These are phyloP conservation scores for Dugesia japonica DNA, from an alignment of 2,888 invertebrate species.

Conservation along the genomic window DNA sequence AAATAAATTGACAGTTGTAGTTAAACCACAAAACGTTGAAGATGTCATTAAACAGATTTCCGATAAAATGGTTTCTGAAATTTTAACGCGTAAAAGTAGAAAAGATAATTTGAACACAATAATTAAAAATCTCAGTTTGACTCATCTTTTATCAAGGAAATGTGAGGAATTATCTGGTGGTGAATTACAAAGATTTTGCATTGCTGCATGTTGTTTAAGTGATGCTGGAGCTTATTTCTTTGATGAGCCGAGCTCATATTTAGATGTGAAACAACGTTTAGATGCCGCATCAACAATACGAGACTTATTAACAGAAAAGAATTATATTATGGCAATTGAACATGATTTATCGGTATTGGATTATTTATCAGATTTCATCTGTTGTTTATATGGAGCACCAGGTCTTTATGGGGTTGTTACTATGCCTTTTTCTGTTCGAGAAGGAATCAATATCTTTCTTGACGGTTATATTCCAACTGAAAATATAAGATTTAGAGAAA, in stretches of 20 bases:
- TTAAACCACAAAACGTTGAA: constrained; percentile 98
- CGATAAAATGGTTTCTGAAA: constrained; percentile 28
- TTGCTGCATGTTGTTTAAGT: constrained; percentile 98
- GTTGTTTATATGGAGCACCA: too few species aligned
- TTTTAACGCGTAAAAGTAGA: constrained; percentile 63
- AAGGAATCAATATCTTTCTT: too few species aligned
- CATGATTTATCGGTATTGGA: too few species aligned
- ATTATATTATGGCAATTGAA: too few species aligned
- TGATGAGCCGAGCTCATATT: too few species aligned
- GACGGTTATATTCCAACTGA: constrained; percentile 98
- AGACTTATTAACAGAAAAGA: too few species aligned
- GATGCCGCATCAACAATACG: too few species aligned
- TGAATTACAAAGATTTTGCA: too few species aligned
- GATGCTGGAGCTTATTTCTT: constrained; percentile 91
- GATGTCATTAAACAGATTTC: constrained; percentile 69
- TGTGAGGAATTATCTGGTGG: constrained; percentile 17
- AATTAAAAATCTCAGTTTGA: background rate
- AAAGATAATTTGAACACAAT: constrained; percentile 59
- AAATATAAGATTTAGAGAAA: constrained; percentile 89
- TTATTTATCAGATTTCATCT: constrained; percentile 94
- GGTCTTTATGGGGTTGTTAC: constrained; percentile 98
- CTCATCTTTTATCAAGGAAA: too few species aligned
- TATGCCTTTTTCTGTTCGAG: too few species aligned
- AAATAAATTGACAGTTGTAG: constrained; percentile 86
- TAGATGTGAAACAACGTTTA: too few species aligned